phyloP scores from a whole-genome alignment of 2,888 invertebrate species.

The Caprella mutica region DNA sequence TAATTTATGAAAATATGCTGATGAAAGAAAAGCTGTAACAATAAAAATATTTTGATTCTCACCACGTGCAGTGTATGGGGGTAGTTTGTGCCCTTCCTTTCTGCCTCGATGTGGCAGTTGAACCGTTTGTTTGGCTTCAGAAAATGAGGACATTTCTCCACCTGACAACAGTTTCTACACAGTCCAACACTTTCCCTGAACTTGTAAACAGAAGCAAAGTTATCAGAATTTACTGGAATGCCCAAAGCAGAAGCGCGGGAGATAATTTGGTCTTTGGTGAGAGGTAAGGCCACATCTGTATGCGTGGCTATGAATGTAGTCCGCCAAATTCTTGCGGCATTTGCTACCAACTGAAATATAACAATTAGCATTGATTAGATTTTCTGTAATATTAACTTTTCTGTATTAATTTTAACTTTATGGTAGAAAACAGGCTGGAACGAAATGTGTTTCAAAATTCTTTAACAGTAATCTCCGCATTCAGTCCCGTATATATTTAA shows the following conservation, averaged over 20 bases:
- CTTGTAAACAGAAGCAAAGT: conserved; percentile 2
- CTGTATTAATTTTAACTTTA: no score
- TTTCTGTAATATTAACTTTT: no score
- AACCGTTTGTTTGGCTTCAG: conserved; percentile 14
- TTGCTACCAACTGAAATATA: no score
- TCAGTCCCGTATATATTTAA: no score
- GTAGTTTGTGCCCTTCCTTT: conserved; percentile 6
- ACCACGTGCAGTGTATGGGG: conserved; percentile 25
- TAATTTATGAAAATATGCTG: no score
- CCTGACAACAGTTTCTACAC: conserved; percentile 23
- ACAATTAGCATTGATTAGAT: no score
- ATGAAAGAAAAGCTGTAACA: no score
- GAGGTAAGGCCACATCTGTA: not conserved
- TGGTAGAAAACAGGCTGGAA: no score
- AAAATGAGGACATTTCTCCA: conserved; percentile 18
- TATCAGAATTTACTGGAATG: not conserved
- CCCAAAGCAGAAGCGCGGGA: not conserved
- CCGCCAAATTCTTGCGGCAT: no score
- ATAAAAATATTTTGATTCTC: not conserved
- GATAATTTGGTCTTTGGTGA: not conserved
- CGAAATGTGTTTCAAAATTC: no score
- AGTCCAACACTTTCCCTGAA: conserved; percentile 12
- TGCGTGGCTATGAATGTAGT: not conserved
- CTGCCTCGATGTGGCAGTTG: conserved; percentile 19
- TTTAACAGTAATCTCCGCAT: no score